phyloP scores from a whole-genome alignment of 2,113 vertebrate species.

The Coreoperca whiteheadi region DNA sequence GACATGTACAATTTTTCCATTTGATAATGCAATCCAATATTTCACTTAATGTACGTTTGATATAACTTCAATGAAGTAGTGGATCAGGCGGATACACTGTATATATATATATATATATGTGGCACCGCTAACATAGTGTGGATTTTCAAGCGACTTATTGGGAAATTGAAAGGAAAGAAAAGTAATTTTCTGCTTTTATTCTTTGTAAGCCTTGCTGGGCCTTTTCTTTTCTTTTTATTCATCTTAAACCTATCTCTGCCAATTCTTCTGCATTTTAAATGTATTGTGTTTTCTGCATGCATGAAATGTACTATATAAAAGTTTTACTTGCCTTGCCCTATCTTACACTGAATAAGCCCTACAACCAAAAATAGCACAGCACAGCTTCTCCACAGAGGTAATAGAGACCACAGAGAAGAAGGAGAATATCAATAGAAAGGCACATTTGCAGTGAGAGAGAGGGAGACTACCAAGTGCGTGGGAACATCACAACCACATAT shows the following conservation, averaged over 20 bases:
- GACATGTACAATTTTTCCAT: not conserved
- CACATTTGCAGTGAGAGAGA: conserved; percentile 27
- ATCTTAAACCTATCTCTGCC: conserved; percentile 17
- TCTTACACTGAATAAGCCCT: conserved; percentile 17
- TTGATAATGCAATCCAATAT: conserved; percentile 5
- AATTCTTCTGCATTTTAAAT: conserved; percentile 42
- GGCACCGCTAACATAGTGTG: not conserved
- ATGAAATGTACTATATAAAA: conserved; percentile 50
- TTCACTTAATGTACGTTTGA: not conserved
- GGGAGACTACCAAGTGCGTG: conserved; percentile 14
- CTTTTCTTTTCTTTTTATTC: not conserved
- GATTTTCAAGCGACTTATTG: not conserved
- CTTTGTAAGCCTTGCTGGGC: not conserved
- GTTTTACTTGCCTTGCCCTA: conserved; percentile 19
- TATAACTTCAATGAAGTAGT: not conserved
- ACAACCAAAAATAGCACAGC: conserved; percentile 25
- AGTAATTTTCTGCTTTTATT: conserved; percentile 28
- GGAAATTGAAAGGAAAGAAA: conserved; percentile 38
- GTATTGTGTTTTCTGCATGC: conserved; percentile 41
- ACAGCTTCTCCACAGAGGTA: conserved; percentile 39
- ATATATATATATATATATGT: not conserved
- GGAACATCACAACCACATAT: conserved; percentile 49
- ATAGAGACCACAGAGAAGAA: conserved; percentile 17
- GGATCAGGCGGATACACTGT: conserved; percentile 3
- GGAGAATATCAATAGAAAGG: conserved; percentile 47